Evolutionary conservation across 2,888 invertebrate genomes (phyloP).

Genomic region (Drosophila neutralis): DNA sequence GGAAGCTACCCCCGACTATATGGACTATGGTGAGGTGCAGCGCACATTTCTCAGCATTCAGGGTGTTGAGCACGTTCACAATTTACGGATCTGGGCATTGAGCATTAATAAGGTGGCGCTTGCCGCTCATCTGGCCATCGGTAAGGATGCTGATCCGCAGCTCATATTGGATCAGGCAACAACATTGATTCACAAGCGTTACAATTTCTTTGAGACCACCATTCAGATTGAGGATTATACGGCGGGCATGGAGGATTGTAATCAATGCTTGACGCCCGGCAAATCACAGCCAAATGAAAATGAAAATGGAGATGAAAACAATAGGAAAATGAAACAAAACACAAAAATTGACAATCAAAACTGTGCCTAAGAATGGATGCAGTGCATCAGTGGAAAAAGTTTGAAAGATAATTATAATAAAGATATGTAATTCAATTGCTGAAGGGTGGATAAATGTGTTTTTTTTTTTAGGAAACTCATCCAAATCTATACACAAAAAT

Average conservation of each 20-base stretch:
- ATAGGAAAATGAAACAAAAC: not conserved
- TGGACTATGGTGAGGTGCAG: conserved; percentile 68
- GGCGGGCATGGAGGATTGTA: conserved; percentile 55
- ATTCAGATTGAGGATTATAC: conserved; percentile 69
- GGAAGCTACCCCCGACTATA: conserved; percentile 66
- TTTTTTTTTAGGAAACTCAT: not conserved
- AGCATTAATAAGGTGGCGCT: conserved; percentile 66
- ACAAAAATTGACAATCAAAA: not conserved
- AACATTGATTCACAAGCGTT: conserved; percentile 52
- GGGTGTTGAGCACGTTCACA: conserved; percentile 69
- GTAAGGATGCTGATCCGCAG: conserved; percentile 61
- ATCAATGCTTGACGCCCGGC: conserved; percentile 36
- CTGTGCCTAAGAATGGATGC: not conserved
- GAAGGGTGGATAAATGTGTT: not conserved
- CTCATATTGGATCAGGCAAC: conserved; percentile 60
- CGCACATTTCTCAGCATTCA: conserved; percentile 58
- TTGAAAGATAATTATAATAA: not conserved
- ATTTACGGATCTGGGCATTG: conserved; percentile 69
- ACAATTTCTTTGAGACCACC: conserved; percentile 68
- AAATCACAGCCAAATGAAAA: no score
- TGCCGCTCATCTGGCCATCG: conserved; percentile 69
- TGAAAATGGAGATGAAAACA: not conserved
- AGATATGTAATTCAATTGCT: not conserved
- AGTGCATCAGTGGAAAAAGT: not conserved
- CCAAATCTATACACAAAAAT: not conserved